These are phyloP conservation scores for Apantesis nais DNA, from an alignment of 2,888 invertebrate genomes.

Conservation along the genomic window DNA sequence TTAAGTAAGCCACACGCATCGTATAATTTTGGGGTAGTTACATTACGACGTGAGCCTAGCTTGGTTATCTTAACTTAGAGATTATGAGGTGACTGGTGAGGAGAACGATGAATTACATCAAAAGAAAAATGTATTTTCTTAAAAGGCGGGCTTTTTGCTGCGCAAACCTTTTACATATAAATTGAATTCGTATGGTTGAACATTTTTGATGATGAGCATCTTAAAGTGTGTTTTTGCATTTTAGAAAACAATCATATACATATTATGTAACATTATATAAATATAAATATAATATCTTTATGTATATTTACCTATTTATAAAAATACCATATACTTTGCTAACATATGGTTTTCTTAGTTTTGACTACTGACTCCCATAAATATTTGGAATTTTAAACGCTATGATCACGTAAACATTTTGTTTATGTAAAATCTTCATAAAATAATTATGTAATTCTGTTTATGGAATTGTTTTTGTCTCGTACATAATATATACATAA, in stretches of 20 bases:
- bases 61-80: not conserved
- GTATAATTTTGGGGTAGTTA: not conserved
- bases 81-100: not conserved
- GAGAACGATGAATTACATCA: slow-evolving; percentile 1
- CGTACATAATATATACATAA: not conserved
- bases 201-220: not conserved
- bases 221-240: no score
- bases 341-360: not conserved
- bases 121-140: not conserved
- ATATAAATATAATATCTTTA: not conserved
- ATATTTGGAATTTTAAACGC: not conserved
- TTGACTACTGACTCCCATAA: not conserved
- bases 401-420: not conserved
- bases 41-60: not conserved
- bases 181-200: not conserved
- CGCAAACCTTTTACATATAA: not conserved
- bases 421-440: not conserved
- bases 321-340: not conserved
- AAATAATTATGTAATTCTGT: no score
- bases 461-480: no score
- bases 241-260: not conserved
- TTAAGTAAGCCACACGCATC: not conserved
- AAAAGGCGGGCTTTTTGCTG: not conserved
- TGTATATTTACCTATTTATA: not conserved
- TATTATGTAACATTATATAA: not conserved